phyloP scores from a whole-genome alignment of 2,888 invertebrate genomes.

The Apodemia hepburni region DNA sequence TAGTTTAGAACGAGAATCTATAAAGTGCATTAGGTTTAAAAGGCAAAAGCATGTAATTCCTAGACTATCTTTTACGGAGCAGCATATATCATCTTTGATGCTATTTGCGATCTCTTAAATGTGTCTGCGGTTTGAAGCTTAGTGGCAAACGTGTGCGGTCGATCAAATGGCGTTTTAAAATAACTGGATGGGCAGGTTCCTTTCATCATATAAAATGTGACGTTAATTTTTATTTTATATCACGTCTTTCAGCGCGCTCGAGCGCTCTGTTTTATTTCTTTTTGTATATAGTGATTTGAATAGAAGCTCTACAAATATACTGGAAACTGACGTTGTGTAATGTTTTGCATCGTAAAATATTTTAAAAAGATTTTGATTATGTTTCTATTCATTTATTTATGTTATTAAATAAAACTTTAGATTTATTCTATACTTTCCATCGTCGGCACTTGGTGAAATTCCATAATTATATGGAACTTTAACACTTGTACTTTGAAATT shows the following conservation, averaged over 20 bases:
- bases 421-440: too few relatives aligned
- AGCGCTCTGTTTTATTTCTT: constrained; percentile 13
- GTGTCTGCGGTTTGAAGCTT: constrained; percentile 59
- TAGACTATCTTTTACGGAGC: constrained; percentile 39
- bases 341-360: background rate
- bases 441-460: too few relatives aligned
- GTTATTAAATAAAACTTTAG: too few relatives aligned
- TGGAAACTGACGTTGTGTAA: background rate
- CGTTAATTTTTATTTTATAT: constrained; percentile 15
- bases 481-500: too few relatives aligned
- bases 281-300: constrained; percentile 7
- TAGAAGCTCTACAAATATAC: constrained; percentile 8
- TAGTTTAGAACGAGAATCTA: background rate
- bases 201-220: constrained; percentile 14
- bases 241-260: constrained; percentile 13
- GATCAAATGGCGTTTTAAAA: constrained; percentile 40
- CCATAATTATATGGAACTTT: too few relatives aligned
- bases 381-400: too few relatives aligned
- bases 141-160: constrained; percentile 49
- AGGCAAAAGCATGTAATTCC: constrained; percentile 47
- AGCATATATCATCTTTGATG: constrained; percentile 57
- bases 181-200: constrained; percentile 11
- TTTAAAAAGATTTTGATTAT: background rate
- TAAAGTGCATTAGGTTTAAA: constrained; percentile 2
- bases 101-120: constrained; percentile 62